A percentile compares a stretch with the other conserved stretches of the same genome.
Evolutionary conservation across 1,140 invertebrate species (phyloP).

Genomic region (Diprion similis): DNA sequence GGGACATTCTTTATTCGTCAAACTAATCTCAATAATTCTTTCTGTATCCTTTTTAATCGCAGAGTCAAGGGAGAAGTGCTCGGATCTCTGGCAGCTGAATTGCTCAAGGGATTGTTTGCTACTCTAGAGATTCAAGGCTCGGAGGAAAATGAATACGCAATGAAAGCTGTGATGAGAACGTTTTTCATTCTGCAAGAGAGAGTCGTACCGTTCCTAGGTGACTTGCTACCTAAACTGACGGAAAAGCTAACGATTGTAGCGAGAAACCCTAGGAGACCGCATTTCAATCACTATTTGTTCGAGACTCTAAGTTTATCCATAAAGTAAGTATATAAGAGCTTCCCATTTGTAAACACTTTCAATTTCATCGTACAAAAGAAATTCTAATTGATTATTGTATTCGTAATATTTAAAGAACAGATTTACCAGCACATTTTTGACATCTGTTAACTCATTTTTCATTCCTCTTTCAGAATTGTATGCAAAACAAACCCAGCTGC

Average conservation of each 20-base stretch:
- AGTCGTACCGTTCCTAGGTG: conserved; percentile 81
- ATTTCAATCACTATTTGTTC: conserved; percentile 98
- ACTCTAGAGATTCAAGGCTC: conserved; percentile 76
- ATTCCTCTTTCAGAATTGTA: conserved; percentile 71
- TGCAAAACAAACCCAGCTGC: conserved; percentile 81
- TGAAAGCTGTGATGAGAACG: conserved; percentile 95
- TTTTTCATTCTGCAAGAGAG: conserved; percentile 82
- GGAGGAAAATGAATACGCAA: conserved; percentile 95
- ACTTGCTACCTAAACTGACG: conserved; percentile 84
- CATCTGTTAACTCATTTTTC: conserved; percentile 7
- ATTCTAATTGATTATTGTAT: conserved; percentile 8
- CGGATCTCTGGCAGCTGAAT: conserved; percentile 66
- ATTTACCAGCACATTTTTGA: conserved; percentile 2
- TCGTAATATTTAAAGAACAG: conserved; percentile 23
- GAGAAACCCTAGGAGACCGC: conserved; percentile 94
- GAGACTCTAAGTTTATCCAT: conserved; percentile 91
- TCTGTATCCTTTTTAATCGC: conserved; percentile 39
- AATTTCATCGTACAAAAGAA: neutral
- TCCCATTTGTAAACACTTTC: neutral
- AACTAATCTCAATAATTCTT: conserved; percentile 20
- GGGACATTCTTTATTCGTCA: conserved; percentile 23
- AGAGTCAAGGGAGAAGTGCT: conserved; percentile 69
- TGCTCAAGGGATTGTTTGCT: conserved; percentile 80
- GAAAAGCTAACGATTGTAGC: conserved; percentile 84
- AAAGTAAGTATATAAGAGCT: conserved; percentile 63